Evolutionary conservation across 2,888 invertebrate genomes (phyloP).

Genomic region (Sericinus montela): DNA sequence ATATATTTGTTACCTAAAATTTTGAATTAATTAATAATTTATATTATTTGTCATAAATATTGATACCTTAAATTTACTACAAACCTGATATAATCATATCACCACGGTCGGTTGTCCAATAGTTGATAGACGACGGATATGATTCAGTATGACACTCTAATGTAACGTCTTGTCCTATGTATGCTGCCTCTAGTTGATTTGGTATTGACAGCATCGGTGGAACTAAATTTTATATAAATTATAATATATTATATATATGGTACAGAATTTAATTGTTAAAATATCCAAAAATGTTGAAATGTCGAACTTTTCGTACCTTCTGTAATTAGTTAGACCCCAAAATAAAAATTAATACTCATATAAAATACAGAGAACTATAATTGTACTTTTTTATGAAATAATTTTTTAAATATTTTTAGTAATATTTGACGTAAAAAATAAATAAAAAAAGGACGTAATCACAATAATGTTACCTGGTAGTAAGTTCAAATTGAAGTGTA

Average conservation of each 20-base stretch:
- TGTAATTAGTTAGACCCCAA: too few species aligned
- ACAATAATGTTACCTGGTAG: conserved; percentile 52
- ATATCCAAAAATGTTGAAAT: too few species aligned
- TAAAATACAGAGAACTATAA: too few species aligned
- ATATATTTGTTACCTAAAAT: conserved; percentile 90
- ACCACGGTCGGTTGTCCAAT: conserved; percentile 94
- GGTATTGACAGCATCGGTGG: conserved; percentile 96
- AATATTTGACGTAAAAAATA: too few species aligned
- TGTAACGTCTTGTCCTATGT: conserved; percentile 92
- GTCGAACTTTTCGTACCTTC: too few species aligned
- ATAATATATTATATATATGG: background rate
- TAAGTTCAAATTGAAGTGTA: conserved; percentile 56
- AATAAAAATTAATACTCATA: too few species aligned
- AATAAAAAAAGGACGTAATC: background rate
- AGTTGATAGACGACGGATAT: conserved; percentile 95
- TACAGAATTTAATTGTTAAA: too few species aligned
- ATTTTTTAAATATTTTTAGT: background rate
- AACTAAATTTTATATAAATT: conserved; percentile 76
- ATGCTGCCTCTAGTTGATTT: conserved; percentile 94
- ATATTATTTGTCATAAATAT: too few species aligned
- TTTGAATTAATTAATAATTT: too few species aligned
- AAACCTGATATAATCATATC: conserved; percentile 96
- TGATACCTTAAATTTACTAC: conserved; percentile 16
- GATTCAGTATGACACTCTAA: conserved; percentile 95
- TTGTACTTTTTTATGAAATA: background rate